These are phyloP conservation scores for Atherix ibis DNA, from an alignment of 2,888 invertebrate species.

Conservation along the genomic window DNA sequence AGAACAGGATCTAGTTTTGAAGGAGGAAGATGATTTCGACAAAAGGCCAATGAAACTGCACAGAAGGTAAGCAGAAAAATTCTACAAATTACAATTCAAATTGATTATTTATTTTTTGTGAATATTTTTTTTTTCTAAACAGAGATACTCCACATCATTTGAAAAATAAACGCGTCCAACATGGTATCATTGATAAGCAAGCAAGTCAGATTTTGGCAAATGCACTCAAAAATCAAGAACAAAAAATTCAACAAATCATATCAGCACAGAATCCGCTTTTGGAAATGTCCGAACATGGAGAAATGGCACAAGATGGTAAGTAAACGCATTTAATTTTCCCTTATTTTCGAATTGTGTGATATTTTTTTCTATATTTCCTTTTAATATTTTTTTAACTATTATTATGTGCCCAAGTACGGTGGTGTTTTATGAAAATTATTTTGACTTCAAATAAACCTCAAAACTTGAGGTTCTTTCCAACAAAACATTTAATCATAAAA, in stretches of 20 bases:
- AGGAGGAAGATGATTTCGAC: slow-evolving; percentile 28
- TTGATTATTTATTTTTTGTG: not conserved
- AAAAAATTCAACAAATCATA: slow-evolving; percentile 21
- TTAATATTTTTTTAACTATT: too few species aligned
- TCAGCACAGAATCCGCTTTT: slow-evolving; percentile 29
- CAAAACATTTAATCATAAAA: too few species aligned
- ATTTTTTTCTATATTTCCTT: not conserved
- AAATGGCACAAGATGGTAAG: slow-evolving; percentile 11
- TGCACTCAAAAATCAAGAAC: slow-evolving; percentile 23
- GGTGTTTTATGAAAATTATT: too few species aligned
- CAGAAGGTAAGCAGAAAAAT: slow-evolving; percentile 22
- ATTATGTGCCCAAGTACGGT: too few species aligned
- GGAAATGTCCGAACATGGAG: slow-evolving; percentile 19
- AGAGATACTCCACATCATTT: slow-evolving; percentile 98
- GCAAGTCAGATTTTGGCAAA: slow-evolving; percentile 44
- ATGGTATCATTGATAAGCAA: slow-evolving; percentile 47
- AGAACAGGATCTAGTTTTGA: slow-evolving; percentile 12
- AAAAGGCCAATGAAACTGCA: slow-evolving; percentile 32
- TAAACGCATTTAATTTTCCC: not conserved
- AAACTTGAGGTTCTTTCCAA: too few species aligned
- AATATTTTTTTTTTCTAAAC: slow-evolving; percentile 47
- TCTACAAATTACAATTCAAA: not conserved
- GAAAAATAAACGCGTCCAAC: slow-evolving; percentile 88
- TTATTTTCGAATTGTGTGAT: not conserved
- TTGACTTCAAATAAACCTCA: too few species aligned